These are phyloP conservation scores for Laterallus jamaicensis DNA, from an alignment of 2,113 vertebrate species.

Conservation along the genomic window DNA sequence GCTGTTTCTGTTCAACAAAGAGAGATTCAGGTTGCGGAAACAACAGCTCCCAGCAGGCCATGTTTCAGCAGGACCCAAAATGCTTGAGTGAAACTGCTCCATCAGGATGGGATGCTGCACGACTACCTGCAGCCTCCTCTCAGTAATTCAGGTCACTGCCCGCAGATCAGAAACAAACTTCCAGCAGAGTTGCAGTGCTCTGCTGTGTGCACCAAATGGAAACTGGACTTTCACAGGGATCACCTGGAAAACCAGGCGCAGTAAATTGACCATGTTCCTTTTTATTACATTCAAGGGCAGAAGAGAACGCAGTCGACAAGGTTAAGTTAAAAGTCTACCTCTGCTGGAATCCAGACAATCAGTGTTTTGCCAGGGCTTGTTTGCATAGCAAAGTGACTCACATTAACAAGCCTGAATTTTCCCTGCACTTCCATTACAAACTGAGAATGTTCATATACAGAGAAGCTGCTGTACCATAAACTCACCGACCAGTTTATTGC, in stretches of 20 bases:
- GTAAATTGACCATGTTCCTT: slow-evolving; percentile 7
- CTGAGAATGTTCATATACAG: neutral
- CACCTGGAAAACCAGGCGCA: neutral
- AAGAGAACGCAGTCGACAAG: neutral
- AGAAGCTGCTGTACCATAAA: neutral
- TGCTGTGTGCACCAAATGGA: neutral
- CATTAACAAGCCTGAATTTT: neutral
- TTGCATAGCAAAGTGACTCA: slow-evolving; percentile 31
- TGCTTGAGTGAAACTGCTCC: neutral
- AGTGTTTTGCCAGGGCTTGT: slow-evolving; percentile 15
- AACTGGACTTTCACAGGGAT: neutral
- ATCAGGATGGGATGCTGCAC: neutral
- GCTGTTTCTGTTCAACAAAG: neutral
- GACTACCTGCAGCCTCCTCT: neutral
- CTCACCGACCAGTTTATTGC: neutral
- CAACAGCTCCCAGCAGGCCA: neutral
- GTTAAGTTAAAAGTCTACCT: neutral
- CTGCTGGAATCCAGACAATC: neutral
- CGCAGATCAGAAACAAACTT: neutral
- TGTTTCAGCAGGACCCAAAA: neutral
- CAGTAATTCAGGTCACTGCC: neutral
- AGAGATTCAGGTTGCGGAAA: neutral
- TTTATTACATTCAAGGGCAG: slow-evolving; percentile 11
- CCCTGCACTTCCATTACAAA: neutral
- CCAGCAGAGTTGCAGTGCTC: neutral